These are phyloP conservation scores for Dasyurus viverrinus DNA, from an alignment of 2,113 vertebrate genomes.

Conservation along the genomic window DNA sequence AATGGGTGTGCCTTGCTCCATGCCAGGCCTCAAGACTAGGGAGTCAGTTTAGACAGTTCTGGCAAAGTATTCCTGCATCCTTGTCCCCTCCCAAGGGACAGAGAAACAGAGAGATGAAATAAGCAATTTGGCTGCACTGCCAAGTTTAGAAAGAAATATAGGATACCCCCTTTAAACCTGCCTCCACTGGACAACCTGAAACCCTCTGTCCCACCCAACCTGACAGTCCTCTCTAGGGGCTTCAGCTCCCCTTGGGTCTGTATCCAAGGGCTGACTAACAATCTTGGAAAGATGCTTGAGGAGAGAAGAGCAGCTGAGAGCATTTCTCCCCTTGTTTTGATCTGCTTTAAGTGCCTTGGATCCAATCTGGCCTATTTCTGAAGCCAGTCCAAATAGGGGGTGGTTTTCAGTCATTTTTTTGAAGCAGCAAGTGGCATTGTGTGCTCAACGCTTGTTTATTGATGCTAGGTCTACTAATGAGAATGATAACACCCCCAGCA, in stretches of 20 bases:
- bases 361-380: constrained; percentile 15
- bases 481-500: background rate
- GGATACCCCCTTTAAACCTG: rapidly evolving
- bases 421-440: background rate
- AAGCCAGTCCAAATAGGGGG: constrained; percentile 25
- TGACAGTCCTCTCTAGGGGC: background rate
- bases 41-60: background rate
- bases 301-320: background rate
- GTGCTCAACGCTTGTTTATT: constrained; percentile 5
- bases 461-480: background rate
- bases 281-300: background rate
- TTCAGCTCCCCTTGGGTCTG: background rate
- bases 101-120: constrained; percentile 32
- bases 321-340: background rate
- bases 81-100: background rate
- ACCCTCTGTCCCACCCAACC: background rate
- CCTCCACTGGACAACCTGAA: background rate
- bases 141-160: constrained; percentile 16
- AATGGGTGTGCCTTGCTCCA: constrained; percentile 26
- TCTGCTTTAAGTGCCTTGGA: constrained; percentile 17
- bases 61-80: constrained; percentile 21
- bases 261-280: background rate
- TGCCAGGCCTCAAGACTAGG: constrained; percentile 23
- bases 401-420: background rate
- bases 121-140: constrained; percentile 1